Base-by-base conservation (phyloP, 1,140 invertebrate species). In the Sinella curviseta region DNA sequence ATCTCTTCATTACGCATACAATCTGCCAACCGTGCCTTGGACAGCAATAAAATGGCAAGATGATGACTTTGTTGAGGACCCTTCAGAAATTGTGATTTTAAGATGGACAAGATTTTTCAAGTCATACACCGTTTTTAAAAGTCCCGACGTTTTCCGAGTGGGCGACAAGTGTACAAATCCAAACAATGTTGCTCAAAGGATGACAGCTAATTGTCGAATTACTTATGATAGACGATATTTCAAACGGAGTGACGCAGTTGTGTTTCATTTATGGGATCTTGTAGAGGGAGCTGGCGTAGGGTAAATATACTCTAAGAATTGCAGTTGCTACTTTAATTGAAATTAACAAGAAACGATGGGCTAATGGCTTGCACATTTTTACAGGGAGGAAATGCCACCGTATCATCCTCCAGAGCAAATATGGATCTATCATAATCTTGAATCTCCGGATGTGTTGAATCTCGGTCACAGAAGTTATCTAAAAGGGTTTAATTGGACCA, bases 401-500 rank as follows among this genome's bases (percentile, higher is more conserved):
- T n/a, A 76, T 0, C 85, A 89, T 57, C 84, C 83, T 17, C 73
- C 82, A 0, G 82, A 86, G 60, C 89, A 90, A 78, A 86, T 87
- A 76, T 90, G 88, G 83, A 87, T 90, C 54, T 89, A 86, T 77
- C 86, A 88, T 28, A 87, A 87, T 33, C 86, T 87, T 79, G 90
- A 90, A 84, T 88, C 89, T 0, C 86, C 89, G 0, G 24, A 39
- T 20, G 48, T 75, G 28, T 35, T 65, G 12, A 20, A 74, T 1
- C 35, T 75, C 20, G 20, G 24, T 54, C 48, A 54, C 1, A 20
- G 3, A 26, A 8, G 3, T 20, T 82, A 80, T 33, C n/a, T 8
- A 39, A 74, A 79, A 36, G 60, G 83, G 35, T 91, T 92, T 85
- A 92, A 92, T 83, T 90, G 89, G 89, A 91, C 90, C 0, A 86